phyloP scores from a whole-genome alignment of 2,888 invertebrate species.

The Anticlea derivata region DNA sequence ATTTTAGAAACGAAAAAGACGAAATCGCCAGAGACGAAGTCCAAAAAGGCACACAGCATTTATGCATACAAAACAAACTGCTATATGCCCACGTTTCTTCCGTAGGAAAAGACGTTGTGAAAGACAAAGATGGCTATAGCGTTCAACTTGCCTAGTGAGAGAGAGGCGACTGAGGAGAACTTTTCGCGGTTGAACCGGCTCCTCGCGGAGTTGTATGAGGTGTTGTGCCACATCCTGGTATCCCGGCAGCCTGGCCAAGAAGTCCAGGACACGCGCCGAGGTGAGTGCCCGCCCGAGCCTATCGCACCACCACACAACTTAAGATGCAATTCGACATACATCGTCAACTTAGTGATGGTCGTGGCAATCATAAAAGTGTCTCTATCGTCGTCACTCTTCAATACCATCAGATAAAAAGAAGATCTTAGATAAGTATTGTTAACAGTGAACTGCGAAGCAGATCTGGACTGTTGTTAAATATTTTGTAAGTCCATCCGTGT shows the following conservation, averaged over 20 bases:
- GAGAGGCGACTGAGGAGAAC: conserved; percentile 82
- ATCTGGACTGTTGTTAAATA: conserved; percentile 79
- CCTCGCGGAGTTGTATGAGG: conserved; percentile 81
- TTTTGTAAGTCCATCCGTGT: conserved; percentile 76
- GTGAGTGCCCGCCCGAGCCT: conserved; percentile 80
- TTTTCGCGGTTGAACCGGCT: conserved; percentile 84
- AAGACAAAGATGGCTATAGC: conserved; percentile 83
- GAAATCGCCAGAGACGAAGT: conserved; percentile 46
- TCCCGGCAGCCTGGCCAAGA: conserved; percentile 78
- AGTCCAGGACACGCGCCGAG: conserved; percentile 76
- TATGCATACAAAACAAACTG: conserved; percentile 77
- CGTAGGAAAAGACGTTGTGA: conserved; percentile 66
- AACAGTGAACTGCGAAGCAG: conserved; percentile 81
- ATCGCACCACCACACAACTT: conserved; percentile 82
- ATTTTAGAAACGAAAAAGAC: conserved; percentile 31
- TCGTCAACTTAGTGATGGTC: conserved; percentile 81
- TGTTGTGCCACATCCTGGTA: conserved; percentile 82
- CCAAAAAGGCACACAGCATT: conserved; percentile 62
- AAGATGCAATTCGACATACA: conserved; percentile 84
- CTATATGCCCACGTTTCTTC: conserved; percentile 73
- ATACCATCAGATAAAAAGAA: conserved; percentile 80
- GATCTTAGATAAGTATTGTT: conserved; percentile 77
- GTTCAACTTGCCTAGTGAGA: conserved; percentile 82
- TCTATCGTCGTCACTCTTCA: conserved; percentile 79
- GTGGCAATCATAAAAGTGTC: conserved; percentile 81